Conservation (phyloP, 2,888 invertebrate genomes). For the Homarus gammarus region DNA sequence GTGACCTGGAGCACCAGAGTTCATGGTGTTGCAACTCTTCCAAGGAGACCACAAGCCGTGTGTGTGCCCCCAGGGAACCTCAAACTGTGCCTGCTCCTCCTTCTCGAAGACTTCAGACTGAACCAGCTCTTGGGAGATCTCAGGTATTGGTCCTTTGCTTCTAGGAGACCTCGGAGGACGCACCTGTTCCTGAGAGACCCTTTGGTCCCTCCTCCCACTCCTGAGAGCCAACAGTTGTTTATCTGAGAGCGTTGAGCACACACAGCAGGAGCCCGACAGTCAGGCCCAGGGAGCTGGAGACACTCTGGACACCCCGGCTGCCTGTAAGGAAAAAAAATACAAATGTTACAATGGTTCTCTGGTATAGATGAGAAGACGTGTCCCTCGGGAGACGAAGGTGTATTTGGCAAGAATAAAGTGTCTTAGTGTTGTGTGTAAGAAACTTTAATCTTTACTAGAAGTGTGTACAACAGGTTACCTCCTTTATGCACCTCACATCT, state of each 20-base stretch:
- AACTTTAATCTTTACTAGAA: too few species aligned
- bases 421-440: too few species aligned
- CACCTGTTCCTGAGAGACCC: neutral
- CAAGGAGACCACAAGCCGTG: neutral
- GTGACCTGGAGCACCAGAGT: too few species aligned
- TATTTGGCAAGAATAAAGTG: too few species aligned
- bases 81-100: neutral
- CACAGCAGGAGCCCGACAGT: neutral
- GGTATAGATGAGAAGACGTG: neutral
- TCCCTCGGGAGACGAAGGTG: neutral
- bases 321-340: slow-evolving; percentile 18
- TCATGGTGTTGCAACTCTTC: too few species aligned
- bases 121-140: neutral
- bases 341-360: neutral
- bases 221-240: slow-evolving; percentile 22
- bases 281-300: slow-evolving; percentile 16
- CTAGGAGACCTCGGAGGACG: neutral
- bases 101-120: neutral
- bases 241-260: slow-evolving; percentile 38
- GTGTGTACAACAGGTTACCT: too few species aligned
- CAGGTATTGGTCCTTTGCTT: neutral
- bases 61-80: neutral
- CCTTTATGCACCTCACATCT: too few species aligned
- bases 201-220: neutral
- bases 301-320: slow-evolving; percentile 6